Percentiles rank a stretch among this genome's conserved stretches.
These are phyloP conservation scores for Podarcis raffonei DNA, from an alignment of 2,113 vertebrate species.

Conservation along the genomic window DNA sequence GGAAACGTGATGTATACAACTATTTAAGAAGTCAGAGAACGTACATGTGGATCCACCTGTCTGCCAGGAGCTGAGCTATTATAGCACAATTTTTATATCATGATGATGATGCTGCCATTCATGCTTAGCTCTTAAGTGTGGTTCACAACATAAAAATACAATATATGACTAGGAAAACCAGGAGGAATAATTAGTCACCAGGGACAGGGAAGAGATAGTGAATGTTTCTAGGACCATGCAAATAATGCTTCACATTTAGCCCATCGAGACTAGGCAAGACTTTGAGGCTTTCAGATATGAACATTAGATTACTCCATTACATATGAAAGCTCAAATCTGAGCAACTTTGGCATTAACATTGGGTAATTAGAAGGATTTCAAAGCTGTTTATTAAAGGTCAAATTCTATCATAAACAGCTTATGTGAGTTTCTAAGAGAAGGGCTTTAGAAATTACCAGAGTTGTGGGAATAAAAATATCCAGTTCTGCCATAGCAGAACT, in stretches of 20 bases:
- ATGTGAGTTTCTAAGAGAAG: constrained; percentile 33
- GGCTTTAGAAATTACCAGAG: background rate
- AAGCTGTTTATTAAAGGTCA: constrained; percentile 50
- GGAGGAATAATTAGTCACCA: constrained; percentile 6
- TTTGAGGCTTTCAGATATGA: constrained; percentile 21
- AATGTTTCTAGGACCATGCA: constrained; percentile 1
- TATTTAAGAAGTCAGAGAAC: too few species aligned
- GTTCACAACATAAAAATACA: too few species aligned
- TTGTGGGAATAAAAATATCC: background rate
- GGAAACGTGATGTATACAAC: too few species aligned
- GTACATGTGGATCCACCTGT: background rate
- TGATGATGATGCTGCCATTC: too few species aligned
- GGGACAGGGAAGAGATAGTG: background rate
- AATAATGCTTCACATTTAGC: constrained; percentile 9
- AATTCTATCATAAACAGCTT: constrained; percentile 13
- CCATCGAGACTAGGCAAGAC: constrained; percentile 16
- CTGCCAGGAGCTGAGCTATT: background rate
- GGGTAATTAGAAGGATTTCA: constrained; percentile 41
- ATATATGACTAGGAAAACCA: constrained; percentile 6
- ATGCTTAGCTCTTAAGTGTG: too few species aligned
- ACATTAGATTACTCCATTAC: constrained; percentile 23
- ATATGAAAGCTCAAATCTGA: constrained; percentile 26
- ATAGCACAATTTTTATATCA: background rate
- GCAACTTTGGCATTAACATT: constrained; percentile 40
- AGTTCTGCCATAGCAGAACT: background rate